A percentile compares a stretch with the other conserved stretches of the same genome.
These are phyloP conservation scores for Echiichthys vipera DNA, from an alignment of 2,797 vertebrate genomes.

Conservation along the genomic window DNA sequence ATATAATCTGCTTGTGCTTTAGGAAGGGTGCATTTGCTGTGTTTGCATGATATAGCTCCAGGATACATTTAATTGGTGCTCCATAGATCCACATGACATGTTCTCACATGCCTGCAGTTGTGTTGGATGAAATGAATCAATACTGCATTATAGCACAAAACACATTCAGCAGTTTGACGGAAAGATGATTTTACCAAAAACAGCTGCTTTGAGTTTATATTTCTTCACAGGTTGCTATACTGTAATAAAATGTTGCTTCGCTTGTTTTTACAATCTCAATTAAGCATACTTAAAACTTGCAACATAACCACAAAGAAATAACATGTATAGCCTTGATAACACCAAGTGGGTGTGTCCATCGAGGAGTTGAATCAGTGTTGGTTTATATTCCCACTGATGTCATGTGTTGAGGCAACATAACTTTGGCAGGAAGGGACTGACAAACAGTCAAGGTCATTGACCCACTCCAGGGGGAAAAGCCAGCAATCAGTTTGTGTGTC, in stretches of 20 bases:
- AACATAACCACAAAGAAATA: slow-evolving; percentile 36
- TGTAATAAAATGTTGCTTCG: neutral
- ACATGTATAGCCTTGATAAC: slow-evolving; percentile 18
- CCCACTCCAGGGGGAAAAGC: slow-evolving; percentile 58
- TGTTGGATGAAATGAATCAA: slow-evolving; percentile 54
- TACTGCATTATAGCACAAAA: slow-evolving; percentile 5
- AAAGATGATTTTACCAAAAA: neutral
- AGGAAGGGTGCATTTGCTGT: slow-evolving; percentile 3
- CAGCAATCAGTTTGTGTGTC: slow-evolving; percentile 57
- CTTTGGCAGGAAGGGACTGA: slow-evolving; percentile 69
- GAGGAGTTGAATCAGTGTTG: slow-evolving; percentile 23
- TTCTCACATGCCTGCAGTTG: slow-evolving; percentile 33
- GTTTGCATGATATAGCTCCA: slow-evolving; percentile 41
- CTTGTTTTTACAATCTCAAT: slow-evolving; percentile 24
- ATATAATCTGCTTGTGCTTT: slow-evolving; percentile 1
- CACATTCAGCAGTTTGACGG: neutral
- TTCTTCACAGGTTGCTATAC: neutral
- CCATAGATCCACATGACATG: slow-evolving; percentile 64
- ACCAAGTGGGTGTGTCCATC: slow-evolving; percentile 51
- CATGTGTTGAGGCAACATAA: slow-evolving; percentile 62
- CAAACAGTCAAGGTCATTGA: slow-evolving; percentile 75
- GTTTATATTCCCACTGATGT: slow-evolving; percentile 72
- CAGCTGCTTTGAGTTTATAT: neutral
- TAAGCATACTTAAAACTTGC: slow-evolving; percentile 17
- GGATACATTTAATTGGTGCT: slow-evolving; percentile 48